These are phyloP conservation scores for Hyles vespertilio DNA, from an alignment of 1,140 invertebrate genomes.

Conservation along the genomic window DNA sequence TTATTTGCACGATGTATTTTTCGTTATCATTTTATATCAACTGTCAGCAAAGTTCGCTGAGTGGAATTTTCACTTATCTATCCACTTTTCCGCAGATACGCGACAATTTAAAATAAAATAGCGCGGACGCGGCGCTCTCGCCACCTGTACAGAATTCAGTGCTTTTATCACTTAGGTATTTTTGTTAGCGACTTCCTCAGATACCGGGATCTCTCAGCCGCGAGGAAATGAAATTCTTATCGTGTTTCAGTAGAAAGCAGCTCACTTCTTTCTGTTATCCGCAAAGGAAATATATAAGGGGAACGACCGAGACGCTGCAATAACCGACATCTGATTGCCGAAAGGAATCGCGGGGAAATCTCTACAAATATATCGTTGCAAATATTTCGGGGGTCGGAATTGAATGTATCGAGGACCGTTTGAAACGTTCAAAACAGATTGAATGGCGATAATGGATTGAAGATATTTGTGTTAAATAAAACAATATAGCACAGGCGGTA, in stretches of 20 bases:
- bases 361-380: conserved; percentile 33
- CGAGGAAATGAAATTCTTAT: conserved; percentile 76
- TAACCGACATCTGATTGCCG: conserved; percentile 65
- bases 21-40: conserved; percentile 8
- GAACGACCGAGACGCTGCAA: conserved; percentile 43
- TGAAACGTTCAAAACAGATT: background rate
- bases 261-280: conserved; percentile 69
- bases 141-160: conserved; percentile 57
- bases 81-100: conserved; percentile 7
- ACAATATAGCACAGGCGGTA: background rate
- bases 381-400: conserved; percentile 24
- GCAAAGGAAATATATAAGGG: conserved; percentile 64
- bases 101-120: conserved; percentile 27
- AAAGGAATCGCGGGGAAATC: conserved; percentile 54
- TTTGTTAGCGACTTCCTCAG: conserved; percentile 66
- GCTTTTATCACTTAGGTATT: conserved; percentile 72
- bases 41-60: background rate
- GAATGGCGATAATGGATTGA: too few species aligned
- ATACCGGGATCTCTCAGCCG: conserved; percentile 61
- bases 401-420: conserved; percentile 4
- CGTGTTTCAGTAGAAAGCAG: conserved; percentile 59
- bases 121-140: conserved; percentile 30
- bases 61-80: conserved; percentile 13
- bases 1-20: conserved; percentile 7
- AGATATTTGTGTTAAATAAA: background rate